Percentiles rank a stretch among this genome's conserved stretches.
phyloP scores from a whole-genome alignment of 2,113 vertebrate genomes.

The Sarotherodon lohbergeri region DNA sequence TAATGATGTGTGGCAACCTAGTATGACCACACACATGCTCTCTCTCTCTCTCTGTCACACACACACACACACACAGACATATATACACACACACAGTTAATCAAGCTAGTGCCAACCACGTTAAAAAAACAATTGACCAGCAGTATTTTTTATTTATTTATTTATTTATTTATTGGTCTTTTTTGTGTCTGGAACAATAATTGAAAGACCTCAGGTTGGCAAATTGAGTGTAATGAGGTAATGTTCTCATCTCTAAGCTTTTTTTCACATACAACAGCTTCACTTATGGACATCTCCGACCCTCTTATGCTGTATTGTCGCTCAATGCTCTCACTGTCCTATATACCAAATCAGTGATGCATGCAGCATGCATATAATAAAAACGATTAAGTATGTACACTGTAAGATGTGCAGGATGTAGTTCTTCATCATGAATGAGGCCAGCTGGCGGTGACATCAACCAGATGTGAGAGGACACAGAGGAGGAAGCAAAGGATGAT shows the following conservation, averaged over 20 bases:
- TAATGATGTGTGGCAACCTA: conserved; percentile 53
- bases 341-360: background rate
- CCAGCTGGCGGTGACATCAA: background rate
- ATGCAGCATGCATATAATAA: background rate
- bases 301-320: background rate
- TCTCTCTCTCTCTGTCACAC: background rate
- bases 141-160: background rate
- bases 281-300: background rate
- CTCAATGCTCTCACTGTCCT: background rate
- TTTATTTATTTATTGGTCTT: conserved; percentile 9
- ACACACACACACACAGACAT: background rate
- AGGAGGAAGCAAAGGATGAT: conserved; percentile 9
- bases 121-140: conserved; percentile 17
- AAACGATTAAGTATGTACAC: conserved; percentile 17
- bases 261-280: background rate
- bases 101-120: conserved; percentile 38
- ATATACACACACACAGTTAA: conserved; percentile 22
- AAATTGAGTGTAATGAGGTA: background rate
- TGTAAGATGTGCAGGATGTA: background rate
- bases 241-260: background rate
- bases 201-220: background rate
- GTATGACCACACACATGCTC: conserved; percentile 13
- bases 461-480: conserved; percentile 26
- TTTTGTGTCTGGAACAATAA: background rate
- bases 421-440: conserved; percentile 7